Evolutionary conservation across 2,797 vertebrate genomes (phyloP), one percentile per base, ranked within the genome.

Genomic region (Ataeniobius toweri): DNA sequence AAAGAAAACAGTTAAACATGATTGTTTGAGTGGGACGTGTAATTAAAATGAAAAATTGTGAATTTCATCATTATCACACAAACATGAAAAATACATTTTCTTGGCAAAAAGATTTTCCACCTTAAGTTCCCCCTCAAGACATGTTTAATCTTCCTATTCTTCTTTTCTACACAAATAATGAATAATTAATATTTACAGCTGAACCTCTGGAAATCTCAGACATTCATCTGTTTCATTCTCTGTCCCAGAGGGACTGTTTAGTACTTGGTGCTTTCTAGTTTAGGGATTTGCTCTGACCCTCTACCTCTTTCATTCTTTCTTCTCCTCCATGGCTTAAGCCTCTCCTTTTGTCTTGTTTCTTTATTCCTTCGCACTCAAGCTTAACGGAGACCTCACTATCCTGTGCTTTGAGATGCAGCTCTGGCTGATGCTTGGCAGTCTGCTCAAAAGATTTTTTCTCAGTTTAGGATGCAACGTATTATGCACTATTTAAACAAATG

Each of bases 231-330:
- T 84, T 82, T 79, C 71, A 74, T 74, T 80, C 83, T 79, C 73
- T 65, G 6, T 80, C 85, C 84, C 85, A 68, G 26, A 53, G 86
- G 86, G 73, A 56, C 31, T 77, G 70, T 83, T 88, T 83, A 79
- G 81, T 84, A 69, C 78, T 89, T 56, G 87, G 83, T 80, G 77
- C 91, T 93, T 87, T 89, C 81, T 80, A 80, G 79, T 92, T 89
- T 73, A 78, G 88, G 87, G 82, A 85, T 89, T 84, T 84, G 68
- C 83, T 80, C 79, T 90, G 88, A 89, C 92, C 91, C 90, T 89
- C 81, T 72, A 74, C 69, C 78, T 65, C 77, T 82, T 86, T 79
- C 84, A 48, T 78, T 76, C 55, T 73, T 36, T 31, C 51, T 77
- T 82, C 73, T 78, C 75, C 82, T 71, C 76, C 55, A 81, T 41